Evolutionary conservation across 2,797 vertebrate species (phyloP).

Genomic region (Parauchenoglanis ngamensis): DNA sequence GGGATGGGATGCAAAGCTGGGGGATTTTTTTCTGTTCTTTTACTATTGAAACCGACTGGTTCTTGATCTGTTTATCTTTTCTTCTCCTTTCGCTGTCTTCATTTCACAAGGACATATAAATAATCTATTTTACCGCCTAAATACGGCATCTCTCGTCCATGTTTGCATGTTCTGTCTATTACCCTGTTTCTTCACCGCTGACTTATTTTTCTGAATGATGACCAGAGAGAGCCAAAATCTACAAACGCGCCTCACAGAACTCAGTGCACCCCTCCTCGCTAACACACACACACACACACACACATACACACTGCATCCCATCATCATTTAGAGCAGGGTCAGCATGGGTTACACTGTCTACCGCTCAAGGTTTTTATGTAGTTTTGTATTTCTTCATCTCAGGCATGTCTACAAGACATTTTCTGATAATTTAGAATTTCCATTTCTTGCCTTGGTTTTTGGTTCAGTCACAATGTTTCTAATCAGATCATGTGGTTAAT

Average conservation of each 20-base stretch:
- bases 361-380: conserved; percentile 3
- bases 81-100: neutral
- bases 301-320: neutral
- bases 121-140: neutral
- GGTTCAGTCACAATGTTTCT: neutral
- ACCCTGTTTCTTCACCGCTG: neutral
- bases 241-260: neutral
- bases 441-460: neutral
- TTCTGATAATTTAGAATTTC: neutral
- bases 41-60: neutral
- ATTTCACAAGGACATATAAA: neutral
- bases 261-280: neutral
- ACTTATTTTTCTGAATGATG: conserved; percentile 4
- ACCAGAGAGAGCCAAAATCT: conserved; percentile 6
- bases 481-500: neutral
- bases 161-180: neutral
- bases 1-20: neutral
- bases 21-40: neutral
- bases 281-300: neutral
- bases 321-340: conserved; percentile 30
- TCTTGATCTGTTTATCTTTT: neutral
- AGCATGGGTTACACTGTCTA: conserved; percentile 9
- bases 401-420: neutral
- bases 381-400: neutral
- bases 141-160: neutral